A percentile compares a stretch with the other conserved stretches of the same genome.
Conservation (phyloP, 2,888 invertebrate species). For the Strigamia crassipes region DNA sequence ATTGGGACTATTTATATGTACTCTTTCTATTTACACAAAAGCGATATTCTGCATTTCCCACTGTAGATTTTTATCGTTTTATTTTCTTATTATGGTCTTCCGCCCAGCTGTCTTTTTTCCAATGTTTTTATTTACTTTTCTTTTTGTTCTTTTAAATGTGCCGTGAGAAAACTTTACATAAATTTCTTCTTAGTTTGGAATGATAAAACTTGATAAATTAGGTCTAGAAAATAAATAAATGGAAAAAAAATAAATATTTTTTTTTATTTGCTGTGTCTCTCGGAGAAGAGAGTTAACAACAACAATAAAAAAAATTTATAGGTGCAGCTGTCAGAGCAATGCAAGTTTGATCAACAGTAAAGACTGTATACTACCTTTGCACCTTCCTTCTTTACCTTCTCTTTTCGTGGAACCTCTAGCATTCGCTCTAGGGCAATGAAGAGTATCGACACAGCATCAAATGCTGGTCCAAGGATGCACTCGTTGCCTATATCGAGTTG, state of each 20-base stretch:
- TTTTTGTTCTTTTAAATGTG: not conserved
- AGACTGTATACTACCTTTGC: conserved; percentile 37
- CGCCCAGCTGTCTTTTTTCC: not conserved
- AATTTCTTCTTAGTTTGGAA: not conserved
- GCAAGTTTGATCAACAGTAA: conserved; percentile 38
- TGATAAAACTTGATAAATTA: not conserved
- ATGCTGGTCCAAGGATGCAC: conserved; percentile 19
- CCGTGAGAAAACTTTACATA: not conserved
- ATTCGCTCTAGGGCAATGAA: conserved; percentile 34
- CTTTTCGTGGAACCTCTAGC: conserved; percentile 29
- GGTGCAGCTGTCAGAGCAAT: conserved; percentile 38
- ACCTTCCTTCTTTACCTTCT: conserved; percentile 22
- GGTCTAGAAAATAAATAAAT: not conserved
- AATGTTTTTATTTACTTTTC: not conserved
- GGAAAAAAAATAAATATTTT: not conserved
- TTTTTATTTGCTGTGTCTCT: not conserved
- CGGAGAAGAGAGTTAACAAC: conserved; percentile 20
- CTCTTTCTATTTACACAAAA: not conserved
- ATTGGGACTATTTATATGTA: not conserved
- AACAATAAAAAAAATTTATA: conserved; percentile 29
- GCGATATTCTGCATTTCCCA: not conserved
- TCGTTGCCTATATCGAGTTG: conserved; percentile 42
- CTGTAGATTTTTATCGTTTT: too few relatives aligned
- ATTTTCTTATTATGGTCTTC: not conserved
- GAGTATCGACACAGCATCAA: conserved; percentile 42